A percentile compares a stretch with the other conserved stretches of the same genome.
Evolutionary conservation across 2,888 invertebrate genomes (phyloP).

Genomic region (Chrysolina haemoptera): DNA sequence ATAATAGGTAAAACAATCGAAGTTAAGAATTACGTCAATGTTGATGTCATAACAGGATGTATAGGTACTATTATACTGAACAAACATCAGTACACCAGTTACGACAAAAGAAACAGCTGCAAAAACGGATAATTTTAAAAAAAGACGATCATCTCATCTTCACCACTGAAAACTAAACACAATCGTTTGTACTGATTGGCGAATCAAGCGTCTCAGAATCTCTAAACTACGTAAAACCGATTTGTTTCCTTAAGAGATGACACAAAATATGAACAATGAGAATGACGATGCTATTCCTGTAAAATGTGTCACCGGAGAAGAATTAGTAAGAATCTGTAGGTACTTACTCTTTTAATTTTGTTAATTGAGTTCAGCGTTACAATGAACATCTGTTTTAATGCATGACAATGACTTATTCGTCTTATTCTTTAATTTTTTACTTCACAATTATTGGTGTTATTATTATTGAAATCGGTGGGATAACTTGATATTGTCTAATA

Average conservation of each 20-base stretch:
- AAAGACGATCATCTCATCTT: not conserved
- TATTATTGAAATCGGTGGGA: too few species aligned
- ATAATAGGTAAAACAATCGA: too few species aligned
- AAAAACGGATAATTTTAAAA: not conserved
- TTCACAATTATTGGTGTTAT: too few species aligned
- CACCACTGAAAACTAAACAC: not conserved
- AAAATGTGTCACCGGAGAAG: conserved; percentile 35
- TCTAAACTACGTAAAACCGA: conserved; percentile 4
- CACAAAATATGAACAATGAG: conserved; percentile 21
- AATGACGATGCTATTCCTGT: conserved; percentile 11
- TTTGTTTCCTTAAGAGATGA: conserved; percentile 12
- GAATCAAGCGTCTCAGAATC: not conserved
- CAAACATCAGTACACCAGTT: too few species aligned
- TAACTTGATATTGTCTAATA: too few species aligned
- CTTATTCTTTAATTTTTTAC: not conserved
- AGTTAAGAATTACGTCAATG: too few species aligned
- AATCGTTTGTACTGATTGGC: not conserved
- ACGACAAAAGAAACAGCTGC: not conserved
- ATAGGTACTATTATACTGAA: too few species aligned
- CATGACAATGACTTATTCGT: conserved; percentile 14
- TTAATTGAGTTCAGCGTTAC: conserved; percentile 46
- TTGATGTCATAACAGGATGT: too few species aligned
- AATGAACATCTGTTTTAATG: conserved; percentile 33
- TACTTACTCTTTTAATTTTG: conserved; percentile 34
- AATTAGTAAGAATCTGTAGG: conserved; percentile 43